phyloP scores from a whole-genome alignment of 2,888 invertebrate species.

The Cerastis rubricosa region DNA sequence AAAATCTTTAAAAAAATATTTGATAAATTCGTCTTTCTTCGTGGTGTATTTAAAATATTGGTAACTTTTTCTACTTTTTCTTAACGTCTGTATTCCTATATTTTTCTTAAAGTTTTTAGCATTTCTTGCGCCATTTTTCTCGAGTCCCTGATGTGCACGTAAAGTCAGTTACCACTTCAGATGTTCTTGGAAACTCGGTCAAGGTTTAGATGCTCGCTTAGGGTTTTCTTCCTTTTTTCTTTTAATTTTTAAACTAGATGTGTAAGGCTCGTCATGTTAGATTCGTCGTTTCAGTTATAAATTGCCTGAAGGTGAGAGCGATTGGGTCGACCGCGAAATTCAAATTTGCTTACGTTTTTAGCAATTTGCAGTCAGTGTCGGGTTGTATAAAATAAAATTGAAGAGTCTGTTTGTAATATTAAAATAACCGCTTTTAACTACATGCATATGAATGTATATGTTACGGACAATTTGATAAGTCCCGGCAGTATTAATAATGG shows the following conservation, averaged over 20 bases:
- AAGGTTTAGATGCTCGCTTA: constrained; percentile 53
- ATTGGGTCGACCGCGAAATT: too few species aligned
- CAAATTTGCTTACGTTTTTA: too few species aligned
- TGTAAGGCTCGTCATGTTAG: neutral
- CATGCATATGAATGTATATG: too few species aligned
- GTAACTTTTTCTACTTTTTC: neutral
- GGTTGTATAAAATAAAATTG: too few species aligned
- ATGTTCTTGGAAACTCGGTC: constrained; percentile 53
- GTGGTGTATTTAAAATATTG: constrained; percentile 1
- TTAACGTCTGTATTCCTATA: neutral
- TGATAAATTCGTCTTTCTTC: neutral
- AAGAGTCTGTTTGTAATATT: too few species aligned
- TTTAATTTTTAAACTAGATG: constrained; percentile 28
- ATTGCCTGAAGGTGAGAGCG: neutral
- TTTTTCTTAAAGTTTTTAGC: constrained; percentile 9
- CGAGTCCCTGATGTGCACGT: constrained; percentile 50
- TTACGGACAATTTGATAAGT: too few species aligned
- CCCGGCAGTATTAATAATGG: too few species aligned
- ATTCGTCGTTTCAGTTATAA: neutral
- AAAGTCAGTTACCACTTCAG: constrained; percentile 52
- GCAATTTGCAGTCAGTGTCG: too few species aligned
- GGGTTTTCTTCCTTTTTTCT: constrained; percentile 33
- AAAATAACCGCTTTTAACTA: too few species aligned
- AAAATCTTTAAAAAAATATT: neutral
- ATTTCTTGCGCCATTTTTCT: constrained; percentile 28